Evolutionary conservation across 2,113 vertebrate species (phyloP).

Genomic region (Xenopus laevis): DNA sequence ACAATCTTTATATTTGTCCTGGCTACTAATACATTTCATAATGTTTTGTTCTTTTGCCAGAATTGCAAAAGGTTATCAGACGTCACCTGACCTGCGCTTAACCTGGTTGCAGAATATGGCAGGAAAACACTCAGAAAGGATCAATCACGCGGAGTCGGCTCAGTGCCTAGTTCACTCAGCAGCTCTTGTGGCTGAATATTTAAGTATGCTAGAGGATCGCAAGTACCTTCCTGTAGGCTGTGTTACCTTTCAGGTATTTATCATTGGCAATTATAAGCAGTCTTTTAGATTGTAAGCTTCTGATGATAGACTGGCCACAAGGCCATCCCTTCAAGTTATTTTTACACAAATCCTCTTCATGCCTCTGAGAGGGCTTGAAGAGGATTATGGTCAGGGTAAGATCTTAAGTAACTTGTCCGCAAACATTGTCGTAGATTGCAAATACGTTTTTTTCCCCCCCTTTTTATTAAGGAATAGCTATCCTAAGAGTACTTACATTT

Average conservation of each 20-base stretch:
- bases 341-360: too few relatives aligned
- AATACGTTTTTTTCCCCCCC: too few relatives aligned
- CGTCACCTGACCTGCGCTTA: conserved; percentile 89
- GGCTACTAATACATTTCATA: too few relatives aligned
- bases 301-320: too few relatives aligned
- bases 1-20: too few relatives aligned
- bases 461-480: too few relatives aligned
- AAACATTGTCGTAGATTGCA: too few relatives aligned
- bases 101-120: conserved; percentile 99
- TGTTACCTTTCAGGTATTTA: conserved; percentile 90
- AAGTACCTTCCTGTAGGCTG: conserved; percentile 98
- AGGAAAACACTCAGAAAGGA: conserved; percentile 92
- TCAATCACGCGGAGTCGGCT: conserved; percentile 91
- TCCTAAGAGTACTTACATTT: too few relatives aligned
- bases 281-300: background rate
- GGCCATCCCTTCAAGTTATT: too few relatives aligned
- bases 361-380: too few relatives aligned
- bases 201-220: conserved; percentile 97
- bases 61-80: conserved; percentile 98
- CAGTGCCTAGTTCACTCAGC: conserved; percentile 97
- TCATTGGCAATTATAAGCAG: background rate
- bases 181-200: conserved; percentile 93
- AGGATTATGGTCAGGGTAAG: too few relatives aligned
- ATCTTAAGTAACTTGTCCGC: too few relatives aligned
- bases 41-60: conserved; percentile 53